Percentiles rank a stretch among this genome's conserved stretches.
These are phyloP conservation scores for Drosophila mayri DNA, from an alignment of 1,140 invertebrate genomes.

Conservation along the genomic window DNA sequence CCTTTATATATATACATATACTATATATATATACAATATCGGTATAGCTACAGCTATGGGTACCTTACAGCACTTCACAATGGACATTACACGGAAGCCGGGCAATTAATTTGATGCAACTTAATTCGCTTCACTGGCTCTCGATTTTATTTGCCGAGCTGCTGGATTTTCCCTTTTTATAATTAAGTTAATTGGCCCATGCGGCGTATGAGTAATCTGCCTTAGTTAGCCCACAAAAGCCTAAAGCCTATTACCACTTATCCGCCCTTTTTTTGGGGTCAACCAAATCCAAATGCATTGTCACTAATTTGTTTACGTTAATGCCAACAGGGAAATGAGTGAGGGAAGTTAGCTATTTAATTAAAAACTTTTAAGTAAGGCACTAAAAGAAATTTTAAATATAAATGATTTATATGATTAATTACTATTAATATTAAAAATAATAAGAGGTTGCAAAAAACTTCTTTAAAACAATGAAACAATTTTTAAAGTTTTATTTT, in stretches of 20 bases:
- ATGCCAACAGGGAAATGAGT: too few relatives aligned
- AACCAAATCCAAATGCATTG: constrained; percentile 34
- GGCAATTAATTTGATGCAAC: constrained; percentile 52
- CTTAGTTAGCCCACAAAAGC: constrained; percentile 40
- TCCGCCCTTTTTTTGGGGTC: constrained; percentile 44
- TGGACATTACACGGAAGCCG: constrained; percentile 71
- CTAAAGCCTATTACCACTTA: constrained; percentile 55
- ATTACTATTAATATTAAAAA: neutral
- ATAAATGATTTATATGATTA: too few relatives aligned
- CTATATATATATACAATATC: constrained; percentile 8
- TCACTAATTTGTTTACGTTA: constrained; percentile 22
- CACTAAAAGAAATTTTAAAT: too few relatives aligned
- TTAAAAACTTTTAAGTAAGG: too few relatives aligned
- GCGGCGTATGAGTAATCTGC: constrained; percentile 73
- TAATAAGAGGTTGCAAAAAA: neutral
- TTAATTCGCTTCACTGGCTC: constrained; percentile 54
- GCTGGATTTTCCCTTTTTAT: constrained; percentile 34
- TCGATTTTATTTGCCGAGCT: constrained; percentile 35
- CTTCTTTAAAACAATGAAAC: neutral
- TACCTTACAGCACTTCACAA: constrained; percentile 36
- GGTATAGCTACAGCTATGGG: neutral
- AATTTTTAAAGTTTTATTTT: too few relatives aligned
- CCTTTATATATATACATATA: constrained; percentile 23
- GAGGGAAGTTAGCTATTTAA: too few relatives aligned
- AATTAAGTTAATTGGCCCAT: constrained; percentile 66